Conservation (phyloP, 1,140 invertebrate genomes). For the Himalopsyche phryganea region DNA sequence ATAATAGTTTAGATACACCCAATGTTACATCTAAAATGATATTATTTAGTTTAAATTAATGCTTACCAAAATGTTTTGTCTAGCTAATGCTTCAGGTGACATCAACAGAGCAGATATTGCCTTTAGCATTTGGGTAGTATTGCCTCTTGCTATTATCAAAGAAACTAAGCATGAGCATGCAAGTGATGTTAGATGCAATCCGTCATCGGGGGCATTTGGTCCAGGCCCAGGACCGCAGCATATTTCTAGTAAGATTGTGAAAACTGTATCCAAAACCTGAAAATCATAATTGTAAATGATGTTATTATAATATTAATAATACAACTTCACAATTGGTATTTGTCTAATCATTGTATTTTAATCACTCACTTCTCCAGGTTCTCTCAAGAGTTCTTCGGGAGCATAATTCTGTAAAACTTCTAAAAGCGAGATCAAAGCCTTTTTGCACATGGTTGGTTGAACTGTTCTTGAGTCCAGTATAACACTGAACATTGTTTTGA, state of each 20-base stretch:
- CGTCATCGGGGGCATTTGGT: constrained; percentile 51
- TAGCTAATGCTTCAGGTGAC: constrained; percentile 71
- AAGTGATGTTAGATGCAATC: constrained; percentile 73
- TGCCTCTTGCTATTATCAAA: constrained; percentile 86
- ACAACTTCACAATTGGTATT: neutral
- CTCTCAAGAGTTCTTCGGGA: constrained; percentile 75
- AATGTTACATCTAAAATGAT: too few species aligned
- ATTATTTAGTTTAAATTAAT: too few species aligned
- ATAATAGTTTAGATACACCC: too few species aligned
- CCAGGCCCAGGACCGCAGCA: constrained; percentile 48
- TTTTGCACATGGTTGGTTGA: constrained; percentile 81
- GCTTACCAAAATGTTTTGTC: constrained; percentile 75
- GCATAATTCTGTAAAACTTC: constrained; percentile 88
- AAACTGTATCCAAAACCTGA: constrained; percentile 44
- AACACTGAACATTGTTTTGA: constrained; percentile 87
- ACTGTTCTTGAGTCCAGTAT: constrained; percentile 79
- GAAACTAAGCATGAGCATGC: constrained; percentile 88
- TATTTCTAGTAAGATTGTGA: constrained; percentile 43
- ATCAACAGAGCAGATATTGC: constrained; percentile 85
- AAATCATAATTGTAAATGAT: constrained; percentile 9
- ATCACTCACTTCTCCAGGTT: constrained; percentile 44
- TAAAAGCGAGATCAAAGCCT: constrained; percentile 80
- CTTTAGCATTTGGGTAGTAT: constrained; percentile 86
- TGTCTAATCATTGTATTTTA: neutral
- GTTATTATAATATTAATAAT: neutral